These are phyloP conservation scores for Drosophila kohkoa DNA, from an alignment of 1,140 invertebrate species.

Conservation along the genomic window DNA sequence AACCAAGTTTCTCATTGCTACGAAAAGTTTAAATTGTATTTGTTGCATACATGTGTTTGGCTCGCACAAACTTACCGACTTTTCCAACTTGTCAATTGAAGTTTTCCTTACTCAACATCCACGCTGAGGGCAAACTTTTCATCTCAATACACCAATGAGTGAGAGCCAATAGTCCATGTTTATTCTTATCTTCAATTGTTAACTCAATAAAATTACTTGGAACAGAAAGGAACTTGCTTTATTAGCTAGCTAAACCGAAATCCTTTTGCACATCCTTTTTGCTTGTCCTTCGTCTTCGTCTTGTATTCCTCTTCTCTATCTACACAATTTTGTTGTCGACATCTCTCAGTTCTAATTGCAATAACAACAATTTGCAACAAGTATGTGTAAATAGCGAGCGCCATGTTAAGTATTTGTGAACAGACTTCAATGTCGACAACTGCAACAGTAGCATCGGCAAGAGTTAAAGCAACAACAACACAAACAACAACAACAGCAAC, in stretches of 20 bases:
- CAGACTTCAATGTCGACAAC: conserved; percentile 53
- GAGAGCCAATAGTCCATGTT: conserved; percentile 21
- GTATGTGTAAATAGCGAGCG: conserved; percentile 50
- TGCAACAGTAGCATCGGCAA: conserved; percentile 15
- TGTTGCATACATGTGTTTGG: neutral
- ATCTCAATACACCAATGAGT: conserved; percentile 13
- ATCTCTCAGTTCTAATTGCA: conserved; percentile 45
- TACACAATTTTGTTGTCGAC: conserved; percentile 1
- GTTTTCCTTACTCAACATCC: conserved; percentile 17
- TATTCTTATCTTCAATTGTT: conserved; percentile 45
- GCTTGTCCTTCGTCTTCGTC: neutral
- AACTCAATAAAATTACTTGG: conserved; percentile 37
- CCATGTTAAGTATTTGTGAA: conserved; percentile 57
- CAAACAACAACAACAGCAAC: conserved; percentile 20
- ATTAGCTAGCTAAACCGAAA: conserved; percentile 31
- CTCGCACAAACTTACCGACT: conserved; percentile 23
- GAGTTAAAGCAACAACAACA: conserved; percentile 2
- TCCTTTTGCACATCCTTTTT: conserved; percentile 13
- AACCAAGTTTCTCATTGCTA: neutral
- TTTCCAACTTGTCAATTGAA: conserved; percentile 25
- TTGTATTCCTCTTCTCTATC: neutral
- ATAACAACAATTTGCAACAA: conserved; percentile 60
- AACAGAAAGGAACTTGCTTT: conserved; percentile 27
- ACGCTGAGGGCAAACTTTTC: neutral
- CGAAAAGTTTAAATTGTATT: conserved; percentile 37